A percentile compares a stretch with the other conserved stretches of the same genome.
phyloP scores from a whole-genome alignment of 2,888 invertebrate genomes.

The Nemurella pictetii region DNA sequence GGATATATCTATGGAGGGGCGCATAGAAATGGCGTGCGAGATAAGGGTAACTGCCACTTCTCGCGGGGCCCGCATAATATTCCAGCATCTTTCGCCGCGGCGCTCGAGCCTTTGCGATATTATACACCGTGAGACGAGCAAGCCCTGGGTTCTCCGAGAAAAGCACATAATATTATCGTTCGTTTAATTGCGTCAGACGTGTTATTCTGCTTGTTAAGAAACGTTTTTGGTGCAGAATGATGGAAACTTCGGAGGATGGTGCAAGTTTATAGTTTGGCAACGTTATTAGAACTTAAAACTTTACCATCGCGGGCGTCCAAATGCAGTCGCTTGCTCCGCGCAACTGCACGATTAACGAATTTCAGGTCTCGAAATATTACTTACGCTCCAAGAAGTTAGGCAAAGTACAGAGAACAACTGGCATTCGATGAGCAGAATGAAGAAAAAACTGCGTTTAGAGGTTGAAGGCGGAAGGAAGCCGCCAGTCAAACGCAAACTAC shows the following conservation, averaged over 20 bases:
- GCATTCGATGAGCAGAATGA: not conserved
- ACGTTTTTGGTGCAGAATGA: not conserved
- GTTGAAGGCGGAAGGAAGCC: not conserved
- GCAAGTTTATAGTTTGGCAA: not conserved
- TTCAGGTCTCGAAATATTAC: not conserved
- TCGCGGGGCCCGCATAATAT: not conserved
- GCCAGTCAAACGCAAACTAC: not conserved
- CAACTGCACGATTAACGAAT: too few relatives aligned
- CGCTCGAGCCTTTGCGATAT: not conserved
- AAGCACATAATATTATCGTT: not conserved
- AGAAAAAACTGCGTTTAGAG: not conserved
- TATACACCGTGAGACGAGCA: too few relatives aligned
- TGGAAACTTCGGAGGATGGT: not conserved
- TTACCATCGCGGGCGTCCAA: not conserved
- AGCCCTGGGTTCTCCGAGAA: not conserved
- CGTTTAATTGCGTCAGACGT: not conserved
- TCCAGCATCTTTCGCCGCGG: not conserved
- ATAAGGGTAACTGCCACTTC: constrained; percentile 29
- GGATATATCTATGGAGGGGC: not conserved
- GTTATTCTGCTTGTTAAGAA: not conserved
- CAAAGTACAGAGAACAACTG: not conserved
- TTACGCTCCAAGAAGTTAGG: not conserved
- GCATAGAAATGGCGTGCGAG: constrained; percentile 18
- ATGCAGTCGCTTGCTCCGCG: not conserved
- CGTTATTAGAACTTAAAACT: not conserved